Percentiles rank a stretch among this genome's conserved stretches.
These are phyloP conservation scores for Aurelia aurita DNA, from an alignment of 30 jellyfish, hydroid and myxozoan genomes.

Conservation along the genomic window DNA sequence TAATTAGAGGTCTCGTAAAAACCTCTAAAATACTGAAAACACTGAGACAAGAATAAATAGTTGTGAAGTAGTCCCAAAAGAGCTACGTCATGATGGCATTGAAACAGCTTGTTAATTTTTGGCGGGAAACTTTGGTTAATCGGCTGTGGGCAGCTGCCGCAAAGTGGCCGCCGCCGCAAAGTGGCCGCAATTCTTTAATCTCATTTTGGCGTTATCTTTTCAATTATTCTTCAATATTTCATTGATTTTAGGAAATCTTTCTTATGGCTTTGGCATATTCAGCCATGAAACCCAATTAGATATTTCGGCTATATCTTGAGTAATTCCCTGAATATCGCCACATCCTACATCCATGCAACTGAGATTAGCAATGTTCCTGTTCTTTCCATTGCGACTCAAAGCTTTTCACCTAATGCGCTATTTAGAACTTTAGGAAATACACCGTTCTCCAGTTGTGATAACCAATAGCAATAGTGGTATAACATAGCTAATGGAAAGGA, in stretches of 20 bases:
- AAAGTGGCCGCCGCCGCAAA: conserved; percentile 13
- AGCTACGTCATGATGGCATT: too few species aligned
- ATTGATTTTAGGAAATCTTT: conserved; percentile 59
- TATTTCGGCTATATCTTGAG: conserved; percentile 36
- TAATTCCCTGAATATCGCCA: conserved; percentile 66
- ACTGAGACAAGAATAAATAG: too few species aligned
- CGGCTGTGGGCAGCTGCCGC: too few species aligned
- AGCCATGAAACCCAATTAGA: conserved; percentile 72
- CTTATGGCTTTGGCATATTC: conserved; percentile 53
- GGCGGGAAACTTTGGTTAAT: too few species aligned
- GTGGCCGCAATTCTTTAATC: conserved; percentile 28
- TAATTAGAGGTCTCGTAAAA: too few species aligned
- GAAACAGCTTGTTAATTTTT: too few species aligned
- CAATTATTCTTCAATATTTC: conserved; percentile 32
- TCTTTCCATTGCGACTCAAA: conserved; percentile 5
- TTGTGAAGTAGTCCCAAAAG: too few species aligned
- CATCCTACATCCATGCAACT: conserved; percentile 62
- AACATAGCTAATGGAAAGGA: neutral
- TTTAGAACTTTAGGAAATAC: neutral
- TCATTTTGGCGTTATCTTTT: conserved; percentile 40
- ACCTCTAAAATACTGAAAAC: too few species aligned
- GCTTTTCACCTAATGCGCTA: too few species aligned
- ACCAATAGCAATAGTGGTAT: neutral
- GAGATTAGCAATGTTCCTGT: conserved; percentile 69
- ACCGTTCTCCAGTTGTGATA: conserved; percentile 9